Conservation (phyloP, 2,113 vertebrate genomes). For the Todiramphus chloris region DNA sequence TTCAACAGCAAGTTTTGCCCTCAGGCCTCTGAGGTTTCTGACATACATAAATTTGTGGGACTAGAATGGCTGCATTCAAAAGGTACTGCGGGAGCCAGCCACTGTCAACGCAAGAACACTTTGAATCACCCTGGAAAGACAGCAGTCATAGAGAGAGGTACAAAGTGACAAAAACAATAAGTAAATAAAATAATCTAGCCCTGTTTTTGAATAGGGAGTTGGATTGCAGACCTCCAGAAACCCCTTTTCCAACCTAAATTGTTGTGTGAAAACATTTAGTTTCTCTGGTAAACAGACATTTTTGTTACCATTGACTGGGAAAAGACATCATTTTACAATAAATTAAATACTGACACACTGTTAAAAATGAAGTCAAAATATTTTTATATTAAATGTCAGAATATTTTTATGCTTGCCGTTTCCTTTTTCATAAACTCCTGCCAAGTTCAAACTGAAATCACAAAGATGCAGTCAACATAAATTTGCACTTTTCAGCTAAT, state of each 20-base stretch:
- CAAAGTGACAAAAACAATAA: not conserved
- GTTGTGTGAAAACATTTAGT: not conserved
- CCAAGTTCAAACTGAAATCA: conserved; percentile 11
- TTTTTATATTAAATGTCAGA: not conserved
- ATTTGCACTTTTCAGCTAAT: not conserved
- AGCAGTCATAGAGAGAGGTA: not conserved
- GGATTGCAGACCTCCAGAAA: not conserved
- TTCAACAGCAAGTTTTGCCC: not conserved
- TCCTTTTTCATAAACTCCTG: conserved; percentile 6
- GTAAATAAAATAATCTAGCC: not conserved
- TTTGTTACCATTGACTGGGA: not conserved
- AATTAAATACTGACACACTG: not conserved
- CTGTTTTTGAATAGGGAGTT: not conserved
- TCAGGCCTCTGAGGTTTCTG: not conserved
- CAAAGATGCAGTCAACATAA: conserved; percentile 5
- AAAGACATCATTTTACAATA: not conserved
- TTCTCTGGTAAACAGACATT: not conserved
- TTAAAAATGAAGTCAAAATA: conserved; percentile 13
- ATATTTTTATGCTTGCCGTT: conserved; percentile 11
- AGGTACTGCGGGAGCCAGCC: not conserved
- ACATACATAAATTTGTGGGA: not conserved
- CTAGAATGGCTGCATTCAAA: not conserved
- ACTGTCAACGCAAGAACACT: not conserved
- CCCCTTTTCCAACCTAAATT: not conserved
- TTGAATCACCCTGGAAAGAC: not conserved